Percentiles rank a stretch among this genome's conserved stretches.
Evolutionary conservation across 2,797 vertebrate species (phyloP).

Genomic region (Centropyge bicolor): DNA sequence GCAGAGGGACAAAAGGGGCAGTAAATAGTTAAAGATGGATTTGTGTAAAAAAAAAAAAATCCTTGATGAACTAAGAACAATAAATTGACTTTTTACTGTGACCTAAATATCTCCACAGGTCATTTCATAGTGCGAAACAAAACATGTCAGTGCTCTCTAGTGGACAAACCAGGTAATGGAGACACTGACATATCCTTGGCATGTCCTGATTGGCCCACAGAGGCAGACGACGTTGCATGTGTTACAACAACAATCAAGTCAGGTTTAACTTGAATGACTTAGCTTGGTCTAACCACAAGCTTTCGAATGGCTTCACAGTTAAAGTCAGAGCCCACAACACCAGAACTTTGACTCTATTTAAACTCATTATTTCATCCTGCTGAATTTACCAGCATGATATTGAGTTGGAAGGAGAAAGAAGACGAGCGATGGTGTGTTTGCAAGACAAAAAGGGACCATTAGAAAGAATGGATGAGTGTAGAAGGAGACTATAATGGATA

Average conservation of each 20-base stretch:
- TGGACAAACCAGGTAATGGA: background rate
- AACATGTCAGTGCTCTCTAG: background rate
- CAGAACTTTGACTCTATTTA: background rate
- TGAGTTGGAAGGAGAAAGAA: background rate
- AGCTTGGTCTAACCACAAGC: too few relatives aligned
- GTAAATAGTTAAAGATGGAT: background rate
- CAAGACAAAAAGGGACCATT: background rate
- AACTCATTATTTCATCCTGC: background rate
- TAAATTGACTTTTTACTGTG: background rate
- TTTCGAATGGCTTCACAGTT: background rate
- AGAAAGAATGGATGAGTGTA: background rate
- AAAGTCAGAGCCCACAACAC: background rate
- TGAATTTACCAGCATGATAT: background rate
- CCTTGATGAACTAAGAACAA: too few relatives aligned
- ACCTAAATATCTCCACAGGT: background rate
- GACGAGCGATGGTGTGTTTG: too few relatives aligned
- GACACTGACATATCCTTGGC: background rate
- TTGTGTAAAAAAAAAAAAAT: background rate
- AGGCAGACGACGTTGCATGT: background rate
- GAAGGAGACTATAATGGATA: too few relatives aligned
- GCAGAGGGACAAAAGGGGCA: background rate
- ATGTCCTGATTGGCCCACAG: background rate
- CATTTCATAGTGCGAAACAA: background rate
- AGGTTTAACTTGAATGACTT: too few relatives aligned
- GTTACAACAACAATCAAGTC: background rate